Conservation (phyloP, 2,113 vertebrate species). For the Artemisiospiza belli region DNA sequence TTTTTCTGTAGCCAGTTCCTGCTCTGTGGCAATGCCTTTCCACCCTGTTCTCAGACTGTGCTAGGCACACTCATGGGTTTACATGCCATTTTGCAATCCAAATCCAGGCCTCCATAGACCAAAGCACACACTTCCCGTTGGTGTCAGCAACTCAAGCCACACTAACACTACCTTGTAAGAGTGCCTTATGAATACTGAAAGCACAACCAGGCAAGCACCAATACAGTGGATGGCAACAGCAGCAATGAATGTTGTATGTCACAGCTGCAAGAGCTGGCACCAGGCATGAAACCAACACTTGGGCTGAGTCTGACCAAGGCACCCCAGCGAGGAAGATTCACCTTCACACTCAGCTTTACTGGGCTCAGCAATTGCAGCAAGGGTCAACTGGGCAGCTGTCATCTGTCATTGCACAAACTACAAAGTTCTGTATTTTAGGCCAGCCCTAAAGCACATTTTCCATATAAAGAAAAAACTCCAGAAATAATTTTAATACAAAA, state of each 20-base stretch:
- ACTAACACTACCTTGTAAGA: neutral
- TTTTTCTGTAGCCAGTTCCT: neutral
- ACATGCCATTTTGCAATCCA: neutral
- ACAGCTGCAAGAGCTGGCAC: neutral
- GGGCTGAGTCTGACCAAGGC: neutral
- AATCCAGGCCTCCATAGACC: neutral
- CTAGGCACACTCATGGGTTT: neutral
- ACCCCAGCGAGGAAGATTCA: neutral
- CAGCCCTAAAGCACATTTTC: neutral
- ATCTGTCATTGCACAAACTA: rapidly evolving
- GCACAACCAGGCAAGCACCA: neutral
- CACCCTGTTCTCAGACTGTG: neutral
- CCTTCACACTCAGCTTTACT: neutral
- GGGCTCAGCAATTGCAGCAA: neutral
- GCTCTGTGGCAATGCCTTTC: neutral
- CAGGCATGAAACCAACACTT: neutral
- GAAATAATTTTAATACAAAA: slow-evolving; percentile 85
- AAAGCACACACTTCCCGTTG: neutral
- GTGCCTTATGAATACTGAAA: neutral
- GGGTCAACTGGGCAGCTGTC: neutral
- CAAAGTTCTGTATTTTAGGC: neutral
- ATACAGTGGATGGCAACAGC: neutral
- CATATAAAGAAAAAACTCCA: neutral
- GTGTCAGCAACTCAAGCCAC: neutral
- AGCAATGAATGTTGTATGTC: neutral